Evolutionary conservation across 2,113 vertebrate genomes (phyloP).

Genomic region (Dipodomys spectabilis): DNA sequence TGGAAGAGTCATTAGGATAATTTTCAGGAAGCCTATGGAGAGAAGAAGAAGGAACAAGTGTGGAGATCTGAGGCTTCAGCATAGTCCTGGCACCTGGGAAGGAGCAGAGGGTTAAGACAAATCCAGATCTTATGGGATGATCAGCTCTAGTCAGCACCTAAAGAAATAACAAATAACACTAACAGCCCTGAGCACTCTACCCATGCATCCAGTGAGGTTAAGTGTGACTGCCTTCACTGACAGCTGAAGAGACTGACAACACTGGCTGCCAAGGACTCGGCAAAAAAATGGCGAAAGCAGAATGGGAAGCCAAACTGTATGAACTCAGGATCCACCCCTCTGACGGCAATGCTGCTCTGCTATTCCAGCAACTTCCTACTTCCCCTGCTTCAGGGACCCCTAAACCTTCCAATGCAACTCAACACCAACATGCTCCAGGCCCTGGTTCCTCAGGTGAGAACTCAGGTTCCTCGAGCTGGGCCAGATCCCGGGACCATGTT

Average conservation of each 20-base stretch:
- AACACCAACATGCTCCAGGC: conserved; percentile 77
- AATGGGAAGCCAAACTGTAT: neutral
- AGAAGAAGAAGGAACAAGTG: neutral
- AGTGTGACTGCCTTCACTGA: neutral
- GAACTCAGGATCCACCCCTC: neutral
- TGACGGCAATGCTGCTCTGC: neutral
- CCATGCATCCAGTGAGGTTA: neutral
- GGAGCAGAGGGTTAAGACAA: neutral
- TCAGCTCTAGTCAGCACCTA: neutral
- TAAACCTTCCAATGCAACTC: neutral
- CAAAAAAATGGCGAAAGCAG: neutral
- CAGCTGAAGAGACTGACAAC: neutral
- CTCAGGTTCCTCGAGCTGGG: too few species aligned
- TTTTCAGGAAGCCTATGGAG: fast-evolving
- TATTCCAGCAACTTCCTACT: neutral
- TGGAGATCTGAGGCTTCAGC: fast-evolving
- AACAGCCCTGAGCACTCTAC: neutral
- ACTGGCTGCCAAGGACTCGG: neutral
- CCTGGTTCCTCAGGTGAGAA: conserved; percentile 81
- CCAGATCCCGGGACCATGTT: neutral
- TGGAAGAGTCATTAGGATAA: neutral
- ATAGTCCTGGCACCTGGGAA: neutral
- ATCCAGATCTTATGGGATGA: neutral
- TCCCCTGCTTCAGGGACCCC: conserved; percentile 60
- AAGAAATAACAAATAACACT: neutral